Evolutionary conservation across 2,888 invertebrate species (phyloP), one percentile per base, ranked within the genome.

Genomic region (Linyphia triangularis): DNA sequence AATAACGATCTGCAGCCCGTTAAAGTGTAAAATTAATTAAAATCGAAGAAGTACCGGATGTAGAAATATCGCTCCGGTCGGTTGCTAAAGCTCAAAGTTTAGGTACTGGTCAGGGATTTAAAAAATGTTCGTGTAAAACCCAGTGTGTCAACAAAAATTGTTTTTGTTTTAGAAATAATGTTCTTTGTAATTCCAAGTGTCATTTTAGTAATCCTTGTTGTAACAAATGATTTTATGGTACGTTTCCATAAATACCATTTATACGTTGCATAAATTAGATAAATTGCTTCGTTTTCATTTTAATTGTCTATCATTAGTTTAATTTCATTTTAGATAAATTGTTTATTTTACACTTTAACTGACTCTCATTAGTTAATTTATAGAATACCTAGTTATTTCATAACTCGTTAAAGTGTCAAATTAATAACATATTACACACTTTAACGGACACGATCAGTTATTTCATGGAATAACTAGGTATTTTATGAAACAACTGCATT

Each of bases 381-480:
- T n/a, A n/a, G n/a, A n/a, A n/a, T n/a, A n/a, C n/a, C n/a, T n/a
- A n/a, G n/a, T n/a, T n/a, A n/a, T n/a, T n/a, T n/a, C n/a, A n/a
- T n/a, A n/a, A n/a, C n/a, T n/a, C n/a, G n/a, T n/a, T n/a, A n/a
- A 69, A 69, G 69, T 69, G 72, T 51, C 72, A 51, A 72, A 72
- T 72, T 51, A 72, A 72, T 72, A 72, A 72, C 72, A 72, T 72
- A 75, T 75, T 75, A 75, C 75, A 83, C 83, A 63, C 73, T 83
- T 83, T 83, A 83, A 83, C 83, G 72, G 83, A 83, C 83, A 73
- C 73, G 83, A 83, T 83, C 83, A 83, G 83, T 83, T 83, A 83
- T 83, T 83, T 61, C 72, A 83, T 83, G 83, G 63, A 83, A 73
- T 83, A 73, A 83, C 83, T 73, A 83, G 75, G 84, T 84, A 75